Evolutionary conservation across 2,113 vertebrate species (phyloP), one percentile per base, ranked within the genome.

Genomic region (Gopherus evgoodei): DNA sequence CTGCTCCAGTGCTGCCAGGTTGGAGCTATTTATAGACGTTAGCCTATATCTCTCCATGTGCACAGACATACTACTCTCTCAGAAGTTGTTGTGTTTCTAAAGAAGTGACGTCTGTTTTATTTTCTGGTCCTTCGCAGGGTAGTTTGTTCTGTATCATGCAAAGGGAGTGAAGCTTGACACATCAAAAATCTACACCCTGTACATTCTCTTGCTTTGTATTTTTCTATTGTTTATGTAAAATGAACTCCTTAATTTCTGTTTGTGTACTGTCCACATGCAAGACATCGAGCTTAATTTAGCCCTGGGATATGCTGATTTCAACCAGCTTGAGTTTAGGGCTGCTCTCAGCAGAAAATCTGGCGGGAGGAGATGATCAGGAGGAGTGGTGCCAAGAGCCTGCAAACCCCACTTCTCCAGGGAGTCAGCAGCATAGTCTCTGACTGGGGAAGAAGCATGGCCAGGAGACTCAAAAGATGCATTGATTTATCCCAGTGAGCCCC

Each of bases 1-100:
- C 90, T 91, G 82, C 84, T 1, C 0, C 35, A 83, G 52, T 0
- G 0, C 85, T 90, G 91, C 91, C 94, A 93, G 78, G 42, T 90
- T 76, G 92, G 44, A 81, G 72, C 81, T 96, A 95, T 97, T 94
- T 95, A 90, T 91, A 86, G 78, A 81, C 78, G 80, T 92, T 84
- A 93, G 57, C 92, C 90, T 91, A 49, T 94, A 88, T 94, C 92
- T 87, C 17, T 91, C 88, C 88, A 25, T 91, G 94, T 88, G 93
- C 7, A 1, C 38, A 35, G 35, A 81, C 88, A 82, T 93, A 16
- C 75, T 88, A 81, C 76, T 94, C 76, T 91, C 86, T 96, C 91
- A 95, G 83, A 96, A 92, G 69, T 44, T 83, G 38, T 62, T 94
- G 88, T 94, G 86, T 90, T 95, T 84, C 93, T 91, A 79, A 90